A percentile compares a stretch with the other conserved stretches of the same genome.
Evolutionary conservation across 2,797 vertebrate species (phyloP).

Genomic region (Acanthurus leucopareius): DNA sequence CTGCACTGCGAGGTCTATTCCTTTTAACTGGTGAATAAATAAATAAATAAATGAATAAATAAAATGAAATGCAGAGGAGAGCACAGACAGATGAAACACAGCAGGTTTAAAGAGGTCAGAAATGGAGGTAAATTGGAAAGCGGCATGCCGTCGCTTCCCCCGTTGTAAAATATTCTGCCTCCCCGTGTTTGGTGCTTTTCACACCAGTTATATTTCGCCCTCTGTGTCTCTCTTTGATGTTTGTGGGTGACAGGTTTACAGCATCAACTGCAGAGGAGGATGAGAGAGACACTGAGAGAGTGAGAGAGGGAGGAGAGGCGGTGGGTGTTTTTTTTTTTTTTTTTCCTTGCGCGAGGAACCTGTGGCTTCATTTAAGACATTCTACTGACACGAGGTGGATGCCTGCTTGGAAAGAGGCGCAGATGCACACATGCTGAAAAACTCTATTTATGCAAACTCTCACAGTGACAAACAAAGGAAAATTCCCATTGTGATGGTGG

Average conservation of each 20-base stretch:
- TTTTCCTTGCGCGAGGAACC: slow-evolving; percentile 23
- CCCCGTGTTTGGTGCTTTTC: slow-evolving; percentile 63
- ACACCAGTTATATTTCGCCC: slow-evolving; percentile 58
- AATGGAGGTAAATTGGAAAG: slow-evolving; percentile 69
- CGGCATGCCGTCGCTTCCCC: slow-evolving; percentile 28
- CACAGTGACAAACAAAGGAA: neutral
- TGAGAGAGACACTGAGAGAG: slow-evolving; percentile 12
- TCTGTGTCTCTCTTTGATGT: slow-evolving; percentile 72
- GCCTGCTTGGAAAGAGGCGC: neutral
- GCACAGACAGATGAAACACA: slow-evolving; percentile 49
- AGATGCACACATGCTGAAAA: slow-evolving; percentile 1
- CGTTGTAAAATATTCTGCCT: slow-evolving; percentile 58
- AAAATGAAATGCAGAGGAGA: slow-evolving; percentile 29
- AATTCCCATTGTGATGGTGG: neutral
- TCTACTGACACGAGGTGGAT: slow-evolving; percentile 26
- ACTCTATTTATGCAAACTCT: neutral
- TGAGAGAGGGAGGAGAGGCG: neutral
- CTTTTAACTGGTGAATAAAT: slow-evolving; percentile 35
- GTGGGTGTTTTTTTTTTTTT: neutral
- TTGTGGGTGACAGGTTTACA: slow-evolving; percentile 64
- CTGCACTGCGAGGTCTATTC: slow-evolving; percentile 11
- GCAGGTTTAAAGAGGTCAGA: slow-evolving; percentile 63
- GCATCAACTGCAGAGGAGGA: slow-evolving; percentile 47
- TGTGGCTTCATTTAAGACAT: slow-evolving; percentile 54
- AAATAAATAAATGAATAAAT: slow-evolving; percentile 10